A percentile compares a stretch with the other conserved stretches of the same genome.
These are phyloP conservation scores for Brachyhypopomus gauderio DNA, from an alignment of 2,113 vertebrate species.

Conservation along the genomic window DNA sequence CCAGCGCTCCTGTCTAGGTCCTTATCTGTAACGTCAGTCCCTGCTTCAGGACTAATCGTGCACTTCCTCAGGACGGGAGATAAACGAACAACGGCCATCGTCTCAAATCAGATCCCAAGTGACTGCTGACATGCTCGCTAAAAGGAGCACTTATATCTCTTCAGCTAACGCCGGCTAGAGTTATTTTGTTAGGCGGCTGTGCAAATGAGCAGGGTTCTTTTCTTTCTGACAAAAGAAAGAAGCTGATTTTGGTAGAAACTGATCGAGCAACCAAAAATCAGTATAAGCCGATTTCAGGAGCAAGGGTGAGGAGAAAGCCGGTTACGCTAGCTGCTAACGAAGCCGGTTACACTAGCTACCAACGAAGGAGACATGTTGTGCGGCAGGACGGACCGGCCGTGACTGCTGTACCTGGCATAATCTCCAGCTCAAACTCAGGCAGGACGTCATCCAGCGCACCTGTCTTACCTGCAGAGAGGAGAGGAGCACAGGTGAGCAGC, in stretches of 20 bases:
- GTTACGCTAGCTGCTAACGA: neutral
- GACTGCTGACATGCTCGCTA: constrained; percentile 33
- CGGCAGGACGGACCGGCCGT: constrained; percentile 40
- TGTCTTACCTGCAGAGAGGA: constrained; percentile 95
- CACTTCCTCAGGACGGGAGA: constrained; percentile 63
- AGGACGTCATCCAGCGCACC: constrained; percentile 94
- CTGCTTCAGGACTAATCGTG: constrained; percentile 52
- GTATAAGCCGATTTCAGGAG: neutral
- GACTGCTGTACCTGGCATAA: constrained; percentile 93
- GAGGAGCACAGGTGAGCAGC: constrained; percentile 74
- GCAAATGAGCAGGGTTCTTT: neutral
- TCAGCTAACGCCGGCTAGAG: neutral
- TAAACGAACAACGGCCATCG: constrained; percentile 20
- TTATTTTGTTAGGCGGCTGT: neutral
- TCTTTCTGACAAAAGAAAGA: neutral
- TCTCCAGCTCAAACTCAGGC: constrained; percentile 98
- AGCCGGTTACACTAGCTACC: neutral
- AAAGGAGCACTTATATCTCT: neutral
- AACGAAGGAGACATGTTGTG: constrained; percentile 1
- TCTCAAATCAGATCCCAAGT: constrained; percentile 20
- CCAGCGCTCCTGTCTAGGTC: constrained; percentile 50
- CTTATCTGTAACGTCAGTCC: constrained; percentile 50
- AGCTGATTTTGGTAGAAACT: neutral
- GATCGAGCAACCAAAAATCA: neutral
- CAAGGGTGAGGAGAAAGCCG: neutral